These are phyloP conservation scores for Xanthostigma xanthostigma DNA, from an alignment of 2,888 invertebrate genomes.

Conservation along the genomic window DNA sequence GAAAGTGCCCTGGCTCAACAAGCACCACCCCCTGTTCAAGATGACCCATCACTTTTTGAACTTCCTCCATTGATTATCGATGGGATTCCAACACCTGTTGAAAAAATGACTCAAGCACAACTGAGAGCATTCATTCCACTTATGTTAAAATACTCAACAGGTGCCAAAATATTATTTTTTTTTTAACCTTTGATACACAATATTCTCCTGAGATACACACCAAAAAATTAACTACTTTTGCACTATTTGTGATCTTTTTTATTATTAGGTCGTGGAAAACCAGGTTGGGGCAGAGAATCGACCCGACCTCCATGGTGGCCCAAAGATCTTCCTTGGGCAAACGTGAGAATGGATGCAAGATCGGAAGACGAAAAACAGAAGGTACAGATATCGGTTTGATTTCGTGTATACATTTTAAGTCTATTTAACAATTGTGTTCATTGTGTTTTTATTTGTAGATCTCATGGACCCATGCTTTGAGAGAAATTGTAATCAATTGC, in stretches of 20 bases:
- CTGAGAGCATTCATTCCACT: constrained; percentile 90
- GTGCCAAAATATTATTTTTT: constrained; percentile 20
- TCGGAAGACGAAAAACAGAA: constrained; percentile 94
- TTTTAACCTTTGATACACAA: background rate
- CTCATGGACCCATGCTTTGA: constrained; percentile 93
- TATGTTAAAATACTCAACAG: constrained; percentile 96
- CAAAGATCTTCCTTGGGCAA: constrained; percentile 94
- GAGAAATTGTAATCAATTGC: constrained; percentile 94
- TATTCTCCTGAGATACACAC: background rate
- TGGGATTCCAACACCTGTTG: constrained; percentile 94
- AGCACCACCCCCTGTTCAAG: constrained; percentile 70
- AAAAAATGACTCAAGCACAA: constrained; percentile 98
- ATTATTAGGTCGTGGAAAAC: constrained; percentile 64
- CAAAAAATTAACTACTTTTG: background rate
- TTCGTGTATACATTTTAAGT: background rate
- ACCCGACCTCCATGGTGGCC: constrained; percentile 98
- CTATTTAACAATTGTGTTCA: background rate
- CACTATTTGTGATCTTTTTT: background rate
- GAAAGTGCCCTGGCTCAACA: constrained; percentile 88
- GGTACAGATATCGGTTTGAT: constrained; percentile 34
- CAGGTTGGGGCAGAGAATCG: constrained; percentile 94
- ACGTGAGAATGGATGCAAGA: constrained; percentile 92
- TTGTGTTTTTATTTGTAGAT: constrained; percentile 45
- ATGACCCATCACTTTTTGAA: constrained; percentile 88
- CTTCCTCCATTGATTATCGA: constrained; percentile 92